Evolutionary conservation across 2,888 invertebrate genomes (phyloP), one percentile per base, ranked within the genome.

Genomic region (Eupsilia transversa): DNA sequence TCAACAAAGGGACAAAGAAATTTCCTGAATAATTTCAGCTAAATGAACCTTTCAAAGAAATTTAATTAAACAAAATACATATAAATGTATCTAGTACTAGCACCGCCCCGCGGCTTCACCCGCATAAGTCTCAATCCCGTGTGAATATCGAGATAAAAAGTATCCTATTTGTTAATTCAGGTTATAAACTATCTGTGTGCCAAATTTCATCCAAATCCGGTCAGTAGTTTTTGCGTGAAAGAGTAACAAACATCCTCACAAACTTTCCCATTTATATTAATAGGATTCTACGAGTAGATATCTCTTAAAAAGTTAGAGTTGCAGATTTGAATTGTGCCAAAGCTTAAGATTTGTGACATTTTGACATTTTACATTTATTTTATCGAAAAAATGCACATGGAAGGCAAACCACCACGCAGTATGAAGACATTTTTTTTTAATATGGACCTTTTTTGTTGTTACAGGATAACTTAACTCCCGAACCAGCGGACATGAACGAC

Each of bases 391-490:
- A 56, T 17, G 1, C 3, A 20, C 17, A 3, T 17, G 2, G 17
- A 56, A 30, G 17, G 30, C 9, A 17, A 30, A 30, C 30, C 1
- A 33, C 9, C 17, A 9, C 30, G 9, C 20, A 56, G 20, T 30
- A 56, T 56, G 20, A 56, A 5, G n/a, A n/a, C n/a, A n/a, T n/a
- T n/a, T n/a, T n/a, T 14, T 65, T 46, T 35, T 67, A 59, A 67
- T 41, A 23, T 17, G 38, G 3, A 23, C 2, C 3, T 33, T 54
- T 57, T 68, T 60, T 82, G 80, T 96, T 95, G 94, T 97, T 97
- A 14, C 97, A 98, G 98, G 98, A 98, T 90, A 98, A 97, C 89
- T 94, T 97, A 86, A 97, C 97, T 52, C 97, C 97, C 43, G 98
- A 98, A 89, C 97, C 97, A 14, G 95, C 97, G 6, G 98, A 98